Evolutionary conservation across 2,113 vertebrate species (phyloP), one percentile per base, ranked within the genome.

Genomic region (Ursus arctos): DNA sequence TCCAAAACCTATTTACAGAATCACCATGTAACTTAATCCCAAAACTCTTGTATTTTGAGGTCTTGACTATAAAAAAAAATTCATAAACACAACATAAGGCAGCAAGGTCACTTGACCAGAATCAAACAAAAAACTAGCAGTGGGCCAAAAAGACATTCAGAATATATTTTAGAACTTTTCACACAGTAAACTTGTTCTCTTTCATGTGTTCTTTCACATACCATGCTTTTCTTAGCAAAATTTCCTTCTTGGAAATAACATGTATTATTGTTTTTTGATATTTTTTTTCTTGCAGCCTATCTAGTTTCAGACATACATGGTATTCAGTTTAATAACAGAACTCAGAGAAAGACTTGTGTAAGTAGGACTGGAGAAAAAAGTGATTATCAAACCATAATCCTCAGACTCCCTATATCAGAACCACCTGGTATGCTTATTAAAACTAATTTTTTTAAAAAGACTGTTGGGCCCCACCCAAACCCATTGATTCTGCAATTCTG

Each of bases 1-100:
- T 98, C 98, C 98, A 98, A 98, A 98, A 98, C 84, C 92, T 98
- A 93, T 97, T 98, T 97, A 94, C 81, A 97, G 94, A 97, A 98
- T 92, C 83, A 97, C 15, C 49, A 4, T 63, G 49, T 91, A 69
- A 98, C 67, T 94, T 96, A 84, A 55, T 85, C 31, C 31, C 49
- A 80, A 11, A 98, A 96, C 14, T 47, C 87, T 96, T 89, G 53
- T 6, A 91, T 97, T 91, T 97, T 96, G 87, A 93, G 69, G 40
- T 91, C 61, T 89, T 97, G 67, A 92, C 82, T 91, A 84, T 18
- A 63, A 11, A 84, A 86, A 91, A 97, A 92, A 97, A 69, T 94
- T 91, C 57, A 93, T 85, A 94, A 84, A 88, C 15, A 95, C 51
- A 87, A 61, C 43, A 83, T 49, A 67, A 95, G 31, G 59, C 22